phyloP scores from a whole-genome alignment of 2,888 invertebrate genomes.

The Pammene aurita region DNA sequence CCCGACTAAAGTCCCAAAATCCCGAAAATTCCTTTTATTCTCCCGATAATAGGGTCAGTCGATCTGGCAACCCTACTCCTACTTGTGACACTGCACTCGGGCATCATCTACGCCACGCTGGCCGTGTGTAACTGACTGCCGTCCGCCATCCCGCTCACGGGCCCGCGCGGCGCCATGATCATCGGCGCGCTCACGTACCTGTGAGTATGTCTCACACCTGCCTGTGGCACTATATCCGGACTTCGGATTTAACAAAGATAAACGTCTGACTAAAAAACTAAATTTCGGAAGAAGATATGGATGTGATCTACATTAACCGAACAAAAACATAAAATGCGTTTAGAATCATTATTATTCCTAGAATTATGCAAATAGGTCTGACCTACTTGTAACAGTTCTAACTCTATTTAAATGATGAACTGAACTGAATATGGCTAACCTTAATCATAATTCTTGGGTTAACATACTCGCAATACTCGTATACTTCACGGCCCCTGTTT shows the following conservation, averaged over 20 bases:
- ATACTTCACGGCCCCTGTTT: background rate
- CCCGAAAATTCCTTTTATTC: no score
- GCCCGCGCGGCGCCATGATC: constrained; percentile 1
- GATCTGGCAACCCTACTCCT: no score
- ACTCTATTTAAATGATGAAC: constrained; percentile 2
- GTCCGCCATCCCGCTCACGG: background rate
- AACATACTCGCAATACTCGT: background rate
- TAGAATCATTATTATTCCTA: background rate
- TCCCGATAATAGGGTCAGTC: no score
- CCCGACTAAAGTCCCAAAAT: no score
- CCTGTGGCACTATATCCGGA: no score
- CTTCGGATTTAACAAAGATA: no score
- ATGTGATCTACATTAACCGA: no score
- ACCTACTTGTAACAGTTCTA: background rate
- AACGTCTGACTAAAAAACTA: no score
- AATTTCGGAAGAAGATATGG: no score
- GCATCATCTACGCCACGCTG: constrained; percentile 95
- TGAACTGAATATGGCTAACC: no score
- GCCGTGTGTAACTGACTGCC: constrained; percentile 76
- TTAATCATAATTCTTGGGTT: constrained; percentile 19
- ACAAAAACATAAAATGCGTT: no score
- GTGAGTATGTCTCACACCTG: no score
- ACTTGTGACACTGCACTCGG: constrained; percentile 81
- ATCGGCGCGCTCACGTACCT: constrained; percentile 2
- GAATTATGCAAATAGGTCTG: constrained; percentile 3